A percentile compares a stretch with the other conserved stretches of the same genome.
Evolutionary conservation across 2,888 invertebrate species (phyloP).

Genomic region (Creontiades dilutus): DNA sequence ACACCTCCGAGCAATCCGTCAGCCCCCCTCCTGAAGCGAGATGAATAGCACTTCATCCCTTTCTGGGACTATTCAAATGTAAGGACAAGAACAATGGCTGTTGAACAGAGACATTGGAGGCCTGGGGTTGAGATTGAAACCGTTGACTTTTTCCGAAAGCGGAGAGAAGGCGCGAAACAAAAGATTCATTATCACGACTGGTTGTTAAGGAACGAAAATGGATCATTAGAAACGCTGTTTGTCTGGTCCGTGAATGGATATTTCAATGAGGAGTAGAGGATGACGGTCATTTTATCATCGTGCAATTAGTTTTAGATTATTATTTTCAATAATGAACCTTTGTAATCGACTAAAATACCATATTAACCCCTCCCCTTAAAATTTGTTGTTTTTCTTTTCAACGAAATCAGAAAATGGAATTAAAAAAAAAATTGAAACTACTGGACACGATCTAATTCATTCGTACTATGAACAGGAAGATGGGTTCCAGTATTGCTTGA

Average conservation of each 20-base stretch:
- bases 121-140: not conserved
- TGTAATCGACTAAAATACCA: no score
- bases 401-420: no score
- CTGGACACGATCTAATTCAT: no score
- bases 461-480: no score
- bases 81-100: slow-evolving; percentile 25
- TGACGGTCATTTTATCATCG: no score
- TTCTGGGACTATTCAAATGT: slow-evolving; percentile 25
- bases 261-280: no score
- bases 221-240: slow-evolving; percentile 19
- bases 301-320: no score
- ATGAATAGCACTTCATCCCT: slow-evolving; percentile 25
- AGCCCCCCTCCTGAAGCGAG: slow-evolving; percentile 18
- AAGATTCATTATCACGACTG: slow-evolving; percentile 11
- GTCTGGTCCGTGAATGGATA: not conserved
- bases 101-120: slow-evolving; percentile 20
- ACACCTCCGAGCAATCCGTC: slow-evolving; percentile 19
- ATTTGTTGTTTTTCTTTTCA: no score
- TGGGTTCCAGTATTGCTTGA: no score
- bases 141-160: slow-evolving; percentile 1
- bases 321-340: no score
- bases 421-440: no score
- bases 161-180: not conserved
- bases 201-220: slow-evolving; percentile 17
- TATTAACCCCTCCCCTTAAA: no score